A percentile compares a stretch with the other conserved stretches of the same genome.
These are phyloP conservation scores for Hydrozoanthus tunicans DNA, from an alignment of 64 coral and sea anemone species.

Conservation along the genomic window DNA sequence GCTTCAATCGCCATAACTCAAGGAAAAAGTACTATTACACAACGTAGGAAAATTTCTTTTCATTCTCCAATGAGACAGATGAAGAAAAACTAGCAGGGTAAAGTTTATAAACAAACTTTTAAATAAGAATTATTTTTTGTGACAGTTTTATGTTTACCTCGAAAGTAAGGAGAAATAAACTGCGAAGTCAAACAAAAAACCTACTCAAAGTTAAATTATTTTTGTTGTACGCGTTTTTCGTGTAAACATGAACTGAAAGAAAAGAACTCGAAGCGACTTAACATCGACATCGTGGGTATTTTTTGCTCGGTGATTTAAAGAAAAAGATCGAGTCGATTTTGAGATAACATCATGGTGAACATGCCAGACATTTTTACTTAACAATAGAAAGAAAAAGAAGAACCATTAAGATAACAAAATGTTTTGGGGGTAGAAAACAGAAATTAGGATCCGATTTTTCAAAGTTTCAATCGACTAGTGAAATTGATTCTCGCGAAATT, in stretches of 20 bases:
- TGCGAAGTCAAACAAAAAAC: conserved; percentile 17
- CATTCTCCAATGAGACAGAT: not conserved
- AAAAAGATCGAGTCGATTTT: not conserved
- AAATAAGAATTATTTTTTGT: not conserved
- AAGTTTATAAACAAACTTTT: not conserved
- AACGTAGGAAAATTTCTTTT: conserved; percentile 1
- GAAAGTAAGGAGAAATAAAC: conserved; percentile 28
- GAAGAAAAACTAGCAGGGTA: not conserved
- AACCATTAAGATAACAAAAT: not conserved
- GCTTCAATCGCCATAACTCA: conserved; percentile 22
- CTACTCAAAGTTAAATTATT: conserved; percentile 32
- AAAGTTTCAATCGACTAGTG: not conserved
- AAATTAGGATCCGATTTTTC: not conserved
- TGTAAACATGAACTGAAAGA: conserved; percentile 6
- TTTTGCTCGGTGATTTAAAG: conserved; percentile 4
- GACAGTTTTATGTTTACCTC: not conserved
- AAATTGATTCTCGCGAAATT: conserved; percentile 49
- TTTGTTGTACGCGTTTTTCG: conserved; percentile 1
- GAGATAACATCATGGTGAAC: conserved; percentile 1
- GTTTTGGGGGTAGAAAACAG: not conserved
- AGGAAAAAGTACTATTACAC: not conserved
- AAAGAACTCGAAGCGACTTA: not conserved
- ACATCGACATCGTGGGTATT: conserved; percentile 26
- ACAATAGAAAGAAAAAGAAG: conserved; percentile 28
- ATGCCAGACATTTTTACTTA: conserved; percentile 22